These are phyloP conservation scores for Halesus radiatus DNA, from an alignment of 1,140 invertebrate species.

Conservation along the genomic window DNA sequence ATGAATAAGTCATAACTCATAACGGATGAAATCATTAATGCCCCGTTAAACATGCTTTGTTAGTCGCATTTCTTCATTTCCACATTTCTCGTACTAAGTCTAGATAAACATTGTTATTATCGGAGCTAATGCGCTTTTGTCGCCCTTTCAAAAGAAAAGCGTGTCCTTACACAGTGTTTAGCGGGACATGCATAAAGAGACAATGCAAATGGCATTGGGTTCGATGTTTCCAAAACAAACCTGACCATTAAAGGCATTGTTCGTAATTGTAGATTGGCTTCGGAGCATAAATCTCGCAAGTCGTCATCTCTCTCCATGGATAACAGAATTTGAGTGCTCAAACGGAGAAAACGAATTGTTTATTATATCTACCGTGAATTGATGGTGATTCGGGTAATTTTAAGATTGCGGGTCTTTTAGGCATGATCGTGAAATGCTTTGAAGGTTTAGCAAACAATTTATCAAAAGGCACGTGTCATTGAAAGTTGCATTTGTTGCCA, in stretches of 20 bases:
- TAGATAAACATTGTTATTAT: constrained; percentile 39
- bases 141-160: constrained; percentile 36
- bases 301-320: constrained; percentile 17
- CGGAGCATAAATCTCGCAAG: constrained; percentile 37
- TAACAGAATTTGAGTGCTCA: neutral
- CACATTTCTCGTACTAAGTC: neutral
- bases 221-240: constrained; percentile 41
- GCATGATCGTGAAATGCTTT: no score
- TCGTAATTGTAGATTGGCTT: constrained; percentile 36
- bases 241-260: constrained; percentile 42
- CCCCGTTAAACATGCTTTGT: neutral
- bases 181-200: constrained; percentile 30
- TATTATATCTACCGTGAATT: neutral
- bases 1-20: neutral
- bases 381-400: neutral
- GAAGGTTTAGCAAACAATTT: no score
- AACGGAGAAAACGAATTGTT: constrained; percentile 13
- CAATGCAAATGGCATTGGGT: constrained; percentile 41
- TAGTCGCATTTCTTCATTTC: constrained; percentile 8
- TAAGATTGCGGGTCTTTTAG: neutral
- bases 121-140: constrained; percentile 43
- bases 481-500: no score
- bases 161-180: constrained; percentile 24
- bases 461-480: no score
- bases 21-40: neutral